phyloP scores from a whole-genome alignment of 2,113 vertebrate species.

The Vimba vimba region DNA sequence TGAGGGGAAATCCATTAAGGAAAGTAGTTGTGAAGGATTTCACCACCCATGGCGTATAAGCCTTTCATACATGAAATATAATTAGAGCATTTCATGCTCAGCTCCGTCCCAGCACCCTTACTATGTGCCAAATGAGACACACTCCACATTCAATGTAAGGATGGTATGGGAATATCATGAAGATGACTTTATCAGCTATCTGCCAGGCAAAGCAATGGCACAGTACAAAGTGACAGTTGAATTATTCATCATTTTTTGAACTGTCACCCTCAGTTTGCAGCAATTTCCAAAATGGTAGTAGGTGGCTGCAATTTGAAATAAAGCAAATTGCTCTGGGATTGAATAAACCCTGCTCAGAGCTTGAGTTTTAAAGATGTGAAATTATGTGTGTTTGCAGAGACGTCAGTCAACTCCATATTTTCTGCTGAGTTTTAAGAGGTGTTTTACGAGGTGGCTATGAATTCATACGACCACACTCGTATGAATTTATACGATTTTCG shows the following conservation, averaged over 20 bases:
- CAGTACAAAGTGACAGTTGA: background rate
- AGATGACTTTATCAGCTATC: background rate
- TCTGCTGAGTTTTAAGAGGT: background rate
- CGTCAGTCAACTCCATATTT: background rate
- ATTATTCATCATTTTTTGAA: conserved; percentile 21
- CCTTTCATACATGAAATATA: conserved; percentile 14
- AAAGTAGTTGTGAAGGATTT: conserved; percentile 12
- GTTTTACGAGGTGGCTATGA: no score
- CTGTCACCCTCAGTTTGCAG: background rate
- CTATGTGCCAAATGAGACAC: background rate
- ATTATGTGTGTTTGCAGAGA: background rate
- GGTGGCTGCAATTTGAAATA: background rate
- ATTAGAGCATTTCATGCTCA: conserved; percentile 14
- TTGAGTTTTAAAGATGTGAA: background rate
- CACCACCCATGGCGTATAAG: conserved; percentile 11
- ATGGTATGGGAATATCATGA: background rate
- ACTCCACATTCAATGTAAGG: background rate
- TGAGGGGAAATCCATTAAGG: conserved; percentile 11
- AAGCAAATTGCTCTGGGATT: conserved; percentile 12
- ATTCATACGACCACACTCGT: no score
- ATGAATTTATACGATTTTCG: no score
- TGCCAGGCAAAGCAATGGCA: background rate
- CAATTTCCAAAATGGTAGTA: background rate
- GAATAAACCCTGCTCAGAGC: background rate
- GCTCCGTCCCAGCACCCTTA: background rate